These are phyloP conservation scores for Calliopsis andreniformis DNA, from an alignment of 1,140 invertebrate genomes.

Conservation along the genomic window DNA sequence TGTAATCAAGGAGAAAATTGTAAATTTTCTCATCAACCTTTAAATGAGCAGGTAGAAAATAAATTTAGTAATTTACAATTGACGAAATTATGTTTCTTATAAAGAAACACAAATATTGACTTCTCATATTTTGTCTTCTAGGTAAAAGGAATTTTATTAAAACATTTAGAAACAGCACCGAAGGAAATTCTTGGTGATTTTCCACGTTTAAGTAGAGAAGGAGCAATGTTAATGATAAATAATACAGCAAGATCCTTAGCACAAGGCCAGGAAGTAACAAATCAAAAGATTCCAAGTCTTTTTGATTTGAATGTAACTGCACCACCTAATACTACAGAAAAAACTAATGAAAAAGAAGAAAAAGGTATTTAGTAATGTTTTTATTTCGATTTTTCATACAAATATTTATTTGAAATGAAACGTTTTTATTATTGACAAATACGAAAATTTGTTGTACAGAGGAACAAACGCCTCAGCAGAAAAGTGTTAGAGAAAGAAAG, in stretches of 20 bases:
- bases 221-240: slow-evolving; percentile 87
- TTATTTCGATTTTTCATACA: not conserved
- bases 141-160: slow-evolving; percentile 80
- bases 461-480: slow-evolving; percentile 62
- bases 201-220: slow-evolving; percentile 89
- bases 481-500: slow-evolving; percentile 72
- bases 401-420: not conserved
- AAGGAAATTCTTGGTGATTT: slow-evolving; percentile 95
- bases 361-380: slow-evolving; percentile 67
- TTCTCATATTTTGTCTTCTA: slow-evolving; percentile 41
- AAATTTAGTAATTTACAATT: too few relatives aligned
- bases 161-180: slow-evolving; percentile 94
- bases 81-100: too few relatives aligned
- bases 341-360: slow-evolving; percentile 71
- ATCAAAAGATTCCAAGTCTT: slow-evolving; percentile 78
- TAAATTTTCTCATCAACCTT: slow-evolving; percentile 95
- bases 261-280: slow-evolving; percentile 75
- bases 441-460: slow-evolving; percentile 31
- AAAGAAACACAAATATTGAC: slow-evolving; percentile 64
- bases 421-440: not conserved
- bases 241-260: slow-evolving; percentile 86
- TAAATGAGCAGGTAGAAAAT: slow-evolving; percentile 86
- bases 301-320: slow-evolving; percentile 75
- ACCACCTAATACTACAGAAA: slow-evolving; percentile 58
- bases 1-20: slow-evolving; percentile 92